These are phyloP conservation scores for Eptesicus fuscus DNA, from an alignment of 2,113 vertebrate genomes.

Conservation along the genomic window DNA sequence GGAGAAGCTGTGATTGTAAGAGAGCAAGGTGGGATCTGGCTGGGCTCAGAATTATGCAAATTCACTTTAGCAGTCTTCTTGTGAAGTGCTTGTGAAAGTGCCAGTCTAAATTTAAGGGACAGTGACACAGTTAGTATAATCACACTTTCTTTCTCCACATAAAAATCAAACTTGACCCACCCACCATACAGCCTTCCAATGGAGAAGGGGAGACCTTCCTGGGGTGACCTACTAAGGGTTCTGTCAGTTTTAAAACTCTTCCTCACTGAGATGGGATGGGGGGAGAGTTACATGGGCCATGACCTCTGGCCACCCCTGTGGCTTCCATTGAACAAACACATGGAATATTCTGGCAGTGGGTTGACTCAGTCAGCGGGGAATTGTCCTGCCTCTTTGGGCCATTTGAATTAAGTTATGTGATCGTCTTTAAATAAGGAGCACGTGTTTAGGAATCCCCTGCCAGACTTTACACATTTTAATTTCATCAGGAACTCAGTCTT, in stretches of 20 bases:
- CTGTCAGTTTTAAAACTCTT: background rate
- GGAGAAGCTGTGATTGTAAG: background rate
- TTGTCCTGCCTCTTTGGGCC: background rate
- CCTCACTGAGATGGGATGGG: background rate
- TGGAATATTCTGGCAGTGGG: background rate
- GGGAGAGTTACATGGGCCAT: background rate
- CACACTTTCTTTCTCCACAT: background rate
- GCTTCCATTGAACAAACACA: background rate
- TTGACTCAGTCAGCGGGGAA: background rate
- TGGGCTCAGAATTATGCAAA: background rate
- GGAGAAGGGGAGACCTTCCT: background rate
- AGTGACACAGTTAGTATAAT: background rate
- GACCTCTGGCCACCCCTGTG: background rate
- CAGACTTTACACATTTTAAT: background rate
- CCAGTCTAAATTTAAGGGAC: background rate
- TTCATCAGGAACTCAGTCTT: background rate
- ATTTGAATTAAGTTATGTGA: background rate
- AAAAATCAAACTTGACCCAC: background rate
- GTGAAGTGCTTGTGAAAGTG: background rate
- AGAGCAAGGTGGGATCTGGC: background rate
- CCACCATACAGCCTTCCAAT: background rate
- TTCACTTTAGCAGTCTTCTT: too few species aligned
- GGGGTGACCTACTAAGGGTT: background rate
- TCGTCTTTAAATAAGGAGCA: background rate
- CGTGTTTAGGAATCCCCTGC: background rate